Conservation (phyloP, 2,888 invertebrate species). For the Flexamia atlantica region DNA sequence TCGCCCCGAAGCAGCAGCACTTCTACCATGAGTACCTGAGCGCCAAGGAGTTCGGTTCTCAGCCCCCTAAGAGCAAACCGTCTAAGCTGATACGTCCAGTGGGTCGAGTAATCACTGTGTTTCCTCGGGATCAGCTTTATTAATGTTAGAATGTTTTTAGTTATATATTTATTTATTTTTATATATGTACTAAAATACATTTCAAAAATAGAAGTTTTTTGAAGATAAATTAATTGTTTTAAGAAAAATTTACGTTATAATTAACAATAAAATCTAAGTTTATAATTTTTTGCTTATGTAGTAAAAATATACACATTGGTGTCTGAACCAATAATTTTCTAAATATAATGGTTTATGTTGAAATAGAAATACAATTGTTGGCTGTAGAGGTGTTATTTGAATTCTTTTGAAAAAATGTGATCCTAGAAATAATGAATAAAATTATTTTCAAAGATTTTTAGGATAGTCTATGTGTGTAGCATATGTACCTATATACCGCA, state of each 20-base stretch:
- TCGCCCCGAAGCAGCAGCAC: conserved; percentile 64
- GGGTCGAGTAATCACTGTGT: conserved; percentile 75
- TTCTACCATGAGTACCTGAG: conserved; percentile 65
- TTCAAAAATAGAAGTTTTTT: neutral
- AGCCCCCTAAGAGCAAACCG: conserved; percentile 66
- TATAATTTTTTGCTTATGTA: neutral
- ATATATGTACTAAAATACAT: too few relatives aligned
- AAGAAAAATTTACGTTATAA: neutral
- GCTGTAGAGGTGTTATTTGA: too few relatives aligned
- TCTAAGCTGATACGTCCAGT: conserved; percentile 71
- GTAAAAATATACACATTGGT: neutral
- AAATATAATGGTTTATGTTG: too few relatives aligned
- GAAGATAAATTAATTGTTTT: too few relatives aligned
- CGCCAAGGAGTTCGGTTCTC: conserved; percentile 68
- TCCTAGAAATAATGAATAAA: too few relatives aligned
- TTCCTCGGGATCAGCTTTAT: conserved; percentile 72
- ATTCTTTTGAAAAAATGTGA: too few relatives aligned
- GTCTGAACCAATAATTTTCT: neutral
- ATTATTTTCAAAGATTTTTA: too few relatives aligned
- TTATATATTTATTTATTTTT: neutral
- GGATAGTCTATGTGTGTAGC: too few relatives aligned
- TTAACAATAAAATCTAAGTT: neutral
- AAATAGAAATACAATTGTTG: too few relatives aligned
- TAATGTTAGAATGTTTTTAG: conserved; percentile 17
- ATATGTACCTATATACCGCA: too few relatives aligned